Evolutionary conservation across 2,888 invertebrate genomes (phyloP).

Genomic region (Emmelina monodactyla): DNA sequence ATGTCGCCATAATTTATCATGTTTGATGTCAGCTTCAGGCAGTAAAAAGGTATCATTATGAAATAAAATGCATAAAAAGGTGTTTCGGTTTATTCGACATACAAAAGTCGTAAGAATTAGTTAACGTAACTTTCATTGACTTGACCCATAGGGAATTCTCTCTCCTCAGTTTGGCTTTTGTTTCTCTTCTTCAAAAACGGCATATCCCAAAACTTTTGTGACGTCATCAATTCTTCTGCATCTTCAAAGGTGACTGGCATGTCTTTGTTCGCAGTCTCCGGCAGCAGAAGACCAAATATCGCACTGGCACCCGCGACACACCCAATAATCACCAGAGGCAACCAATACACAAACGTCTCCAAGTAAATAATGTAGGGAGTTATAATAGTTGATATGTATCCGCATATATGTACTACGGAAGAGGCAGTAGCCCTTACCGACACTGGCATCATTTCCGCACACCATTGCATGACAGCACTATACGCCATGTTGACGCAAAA

Average conservation of each 20-base stretch:
- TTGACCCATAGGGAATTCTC: constrained; percentile 8
- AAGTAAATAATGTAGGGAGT: constrained; percentile 28
- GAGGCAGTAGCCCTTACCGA: constrained; percentile 33
- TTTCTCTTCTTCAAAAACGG: constrained; percentile 19
- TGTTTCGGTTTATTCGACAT: no score
- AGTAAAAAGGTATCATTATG: no score
- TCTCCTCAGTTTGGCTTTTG: constrained; percentile 4
- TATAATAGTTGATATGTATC: constrained; percentile 29
- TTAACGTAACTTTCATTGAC: constrained; percentile 14
- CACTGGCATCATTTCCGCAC: constrained; percentile 34
- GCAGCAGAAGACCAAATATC: constrained; percentile 13
- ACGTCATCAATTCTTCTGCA: constrained; percentile 21
- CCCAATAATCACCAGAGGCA: constrained; percentile 21
- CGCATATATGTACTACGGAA: constrained; percentile 32
- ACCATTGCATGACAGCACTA: constrained; percentile 31
- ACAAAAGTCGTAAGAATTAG: constrained; percentile 1
- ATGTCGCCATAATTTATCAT: no score
- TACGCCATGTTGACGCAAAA: constrained; percentile 34
- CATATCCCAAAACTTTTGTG: constrained; percentile 21
- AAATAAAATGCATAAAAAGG: no score
- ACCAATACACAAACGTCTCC: constrained; percentile 19
- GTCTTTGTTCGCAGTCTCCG: constrained; percentile 25
- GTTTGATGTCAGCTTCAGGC: no score
- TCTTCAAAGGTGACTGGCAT: constrained; percentile 29
- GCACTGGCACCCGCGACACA: constrained; percentile 19